Conservation (phyloP, 2,888 invertebrate species). For the Chrysotoxum bicinctum region DNA sequence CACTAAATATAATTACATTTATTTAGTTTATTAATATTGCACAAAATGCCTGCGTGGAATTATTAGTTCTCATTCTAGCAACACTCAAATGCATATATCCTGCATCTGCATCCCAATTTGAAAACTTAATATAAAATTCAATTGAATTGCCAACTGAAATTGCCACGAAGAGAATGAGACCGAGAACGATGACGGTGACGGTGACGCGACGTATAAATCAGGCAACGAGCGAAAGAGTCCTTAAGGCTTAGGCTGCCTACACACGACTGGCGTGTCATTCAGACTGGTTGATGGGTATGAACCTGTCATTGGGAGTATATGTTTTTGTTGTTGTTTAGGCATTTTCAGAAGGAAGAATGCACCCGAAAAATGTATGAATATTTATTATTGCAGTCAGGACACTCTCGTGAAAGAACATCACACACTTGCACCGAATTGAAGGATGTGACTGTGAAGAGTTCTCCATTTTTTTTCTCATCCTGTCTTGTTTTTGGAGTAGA, state of each 20-base stretch:
- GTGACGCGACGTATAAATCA: conserved; percentile 55
- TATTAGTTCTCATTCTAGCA: conserved; percentile 13
- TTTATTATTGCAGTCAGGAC: conserved; percentile 64
- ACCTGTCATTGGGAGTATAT: background rate
- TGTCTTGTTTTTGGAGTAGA: conserved; percentile 16
- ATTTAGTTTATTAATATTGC: conserved; percentile 66
- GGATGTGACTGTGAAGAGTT: conserved; percentile 13
- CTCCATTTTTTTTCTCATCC: background rate
- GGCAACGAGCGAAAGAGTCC: conserved; percentile 32
- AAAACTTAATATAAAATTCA: conserved; percentile 69
- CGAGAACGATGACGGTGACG: background rate
- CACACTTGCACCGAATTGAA: conserved; percentile 55
- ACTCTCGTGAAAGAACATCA: conserved; percentile 12
- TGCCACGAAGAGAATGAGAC: conserved; percentile 45
- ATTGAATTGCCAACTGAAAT: conserved; percentile 69
- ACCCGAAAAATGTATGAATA: conserved; percentile 65
- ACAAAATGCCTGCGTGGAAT: conserved; percentile 54
- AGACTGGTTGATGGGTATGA: conserved; percentile 4
- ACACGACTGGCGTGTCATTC: conserved; percentile 8
- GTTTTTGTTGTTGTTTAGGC: conserved; percentile 22
- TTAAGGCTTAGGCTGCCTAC: conserved; percentile 45
- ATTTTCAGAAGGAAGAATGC: conserved; percentile 54
- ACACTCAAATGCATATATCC: conserved; percentile 54
- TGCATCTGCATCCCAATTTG: conserved; percentile 47
- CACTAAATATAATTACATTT: conserved; percentile 54